Base-by-base conservation (phyloP, 2,797 vertebrate species). In the Phalloptychus januarius region DNA sequence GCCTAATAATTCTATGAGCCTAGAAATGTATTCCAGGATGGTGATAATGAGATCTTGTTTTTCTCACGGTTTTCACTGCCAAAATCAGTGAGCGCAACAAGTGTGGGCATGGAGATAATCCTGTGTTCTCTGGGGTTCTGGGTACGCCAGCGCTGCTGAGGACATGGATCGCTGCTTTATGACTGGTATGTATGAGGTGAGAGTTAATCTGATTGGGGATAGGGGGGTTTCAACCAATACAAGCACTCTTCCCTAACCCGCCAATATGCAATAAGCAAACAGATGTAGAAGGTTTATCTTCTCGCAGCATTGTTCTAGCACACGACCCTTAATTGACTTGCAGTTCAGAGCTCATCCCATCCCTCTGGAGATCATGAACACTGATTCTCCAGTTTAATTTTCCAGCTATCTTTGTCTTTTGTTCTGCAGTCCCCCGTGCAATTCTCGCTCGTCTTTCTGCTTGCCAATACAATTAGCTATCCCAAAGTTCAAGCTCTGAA, bases 391-490 rank as follows among this genome's bases (percentile, higher is more conserved):
- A 48, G 58, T 89, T 86, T 83, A 72, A 87, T 86, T 90, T 90
- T 74, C 82, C 13, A 63, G 67, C 61, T 78, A 50, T 83, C 77
- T 87, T 71, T 82, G 70, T 56, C 28, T 78, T 63, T 71, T 85
- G 48, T 77, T 72, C 80, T 40, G 25, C 40, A n/a, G 7, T 79
- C 77, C 72, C n/a, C 5, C 15, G 10, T 83, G 79, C 61, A 20
- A 61, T 74, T 40, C 63, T 52, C 69, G 63, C 18, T 50, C 38
- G 83, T 50, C 72, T 71, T 78, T 69, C 46, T 12, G 31, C 58
- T 52, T 74, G 86, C 86, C 75, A 90, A 93, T 92, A 86, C 82
- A 92, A 92, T 95, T 91, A 93, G 79, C 87, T 46, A 25, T 63
- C 71, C 54, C 7, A 74, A 77, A 81, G 83, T 87, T 83, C 56